Evolutionary conservation across 1,140 invertebrate genomes (phyloP), one percentile per base, ranked within the genome.

Genomic region (Platyscapa corneri): DNA sequence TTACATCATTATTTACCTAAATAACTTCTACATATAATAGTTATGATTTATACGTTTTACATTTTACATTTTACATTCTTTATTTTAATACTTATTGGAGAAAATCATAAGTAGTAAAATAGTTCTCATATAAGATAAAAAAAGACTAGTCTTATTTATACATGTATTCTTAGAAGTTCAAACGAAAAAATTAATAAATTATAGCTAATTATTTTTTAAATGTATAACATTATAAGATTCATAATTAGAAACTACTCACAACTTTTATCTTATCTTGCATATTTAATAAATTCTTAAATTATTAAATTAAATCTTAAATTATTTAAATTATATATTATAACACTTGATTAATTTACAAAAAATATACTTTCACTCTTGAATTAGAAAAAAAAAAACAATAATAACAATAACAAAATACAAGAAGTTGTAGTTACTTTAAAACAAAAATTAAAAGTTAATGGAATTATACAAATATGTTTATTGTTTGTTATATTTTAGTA

Each of bases 141-240:
- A 90, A 90, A 90, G 86, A 91, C 82, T 60, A 10, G 89, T 90
- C 88, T 92, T 89, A 91, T 85, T 91, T 92, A 93, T 93, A 92
- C 89, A 92, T 92, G 88, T 88, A 86, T 90, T 90, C 90, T 89
- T 89, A 88, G 89, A 90, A 90, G 89, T 84, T 88, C 89, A 91
- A 89, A 88, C 83, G 82, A 88, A 88, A 79, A 87, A 92, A 93
- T 92, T 91, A 89, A 93, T 93, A 92, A 92, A 93, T 92, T 90
- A 84, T 90, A 88, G 88, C 75, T 67, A 82, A 10, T 16, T 2
- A 53, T 53, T 16, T 14, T 10, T 18, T 53, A 14, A 18, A 30
- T 39, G 5, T n/a, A 20, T 60, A 60, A 60, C 27, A 60, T 60
- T 2, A 23, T 27, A 60, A 60, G 3, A 23, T 60, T 60, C 27